phyloP scores from a whole-genome alignment of 2,888 invertebrate species.

The Tipula confusa region DNA sequence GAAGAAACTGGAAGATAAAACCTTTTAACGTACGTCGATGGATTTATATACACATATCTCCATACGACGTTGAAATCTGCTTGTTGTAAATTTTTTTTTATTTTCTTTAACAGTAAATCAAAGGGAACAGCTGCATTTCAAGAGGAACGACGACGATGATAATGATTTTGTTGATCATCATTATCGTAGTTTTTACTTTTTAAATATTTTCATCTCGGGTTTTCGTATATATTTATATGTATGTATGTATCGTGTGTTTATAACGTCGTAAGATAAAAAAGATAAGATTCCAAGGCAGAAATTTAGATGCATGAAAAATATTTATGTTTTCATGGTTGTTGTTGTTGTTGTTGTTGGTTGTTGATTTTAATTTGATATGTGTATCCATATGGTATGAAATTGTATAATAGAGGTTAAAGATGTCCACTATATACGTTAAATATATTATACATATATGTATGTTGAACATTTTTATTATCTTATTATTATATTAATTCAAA shows the following conservation, averaged over 20 bases:
- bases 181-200: conserved; percentile 14
- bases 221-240: neutral
- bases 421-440: conserved; percentile 3
- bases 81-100: neutral
- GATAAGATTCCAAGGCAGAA: neutral
- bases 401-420: neutral
- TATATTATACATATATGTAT: neutral
- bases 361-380: neutral
- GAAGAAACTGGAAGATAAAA: neutral
- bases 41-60: neutral
- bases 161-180: conserved; percentile 20
- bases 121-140: conserved; percentile 12
- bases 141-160: conserved; percentile 20
- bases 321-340: neutral
- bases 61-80: neutral
- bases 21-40: neutral
- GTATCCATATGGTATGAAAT: conserved; percentile 20
- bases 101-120: conserved; percentile 1
- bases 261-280: neutral
- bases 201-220: neutral
- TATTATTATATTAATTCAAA: neutral
- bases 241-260: neutral
- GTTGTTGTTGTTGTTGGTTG: neutral
- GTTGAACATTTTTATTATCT: neutral
- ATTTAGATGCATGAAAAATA: neutral